Evolutionary conservation across 2,797 vertebrate genomes (phyloP), one percentile per base, ranked within the genome.

Genomic region (Acridotheres tristis): DNA sequence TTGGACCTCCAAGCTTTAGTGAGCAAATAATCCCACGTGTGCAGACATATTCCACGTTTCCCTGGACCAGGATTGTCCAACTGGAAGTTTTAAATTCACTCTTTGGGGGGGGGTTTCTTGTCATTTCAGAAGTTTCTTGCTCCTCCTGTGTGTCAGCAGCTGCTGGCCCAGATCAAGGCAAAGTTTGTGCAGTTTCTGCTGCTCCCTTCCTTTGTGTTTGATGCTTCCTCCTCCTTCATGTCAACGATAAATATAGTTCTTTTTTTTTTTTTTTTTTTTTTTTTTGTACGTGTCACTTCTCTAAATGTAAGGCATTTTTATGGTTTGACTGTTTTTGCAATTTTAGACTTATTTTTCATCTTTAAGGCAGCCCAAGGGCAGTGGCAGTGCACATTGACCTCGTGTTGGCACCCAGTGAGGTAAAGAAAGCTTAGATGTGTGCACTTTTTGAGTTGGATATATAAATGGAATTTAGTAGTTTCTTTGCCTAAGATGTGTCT

Each of bases 191-290:
- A 95, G 87, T 85, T 67, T 74, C 43, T 78, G 79, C 84, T 90
- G 78, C 79, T 92, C 92, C 67, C 87, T 96, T 89, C 90, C 94
- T 95, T 85, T 80, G 78, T 90, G 47, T 93, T 85, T 84, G 72
- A 8, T 85, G 92, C 94, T 97, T 96, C 93, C 89, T 94, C 87
- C 92, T 91, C 65, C 73, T 77, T 66, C 67, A 19, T 80, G 69
- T 36, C 79, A 63, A 25, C 0, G 48, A 88, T 40, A 97, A 94
- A 94, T 81, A 67, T 62, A 91, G 85, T 57, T 66, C 48, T 93
- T 94, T 94, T 36, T 36, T 36, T 36, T 36, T 36, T 36, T 36
- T 36, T 34, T 34, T 34, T 34, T 34, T 36, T 36, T 36, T 36
- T 36, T 36, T 85, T 88, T 13, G 1, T 84, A 30, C 8, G 75